Evolutionary conservation across 1,140 invertebrate species (phyloP).

Genomic region (Brachionus paranguensis): DNA sequence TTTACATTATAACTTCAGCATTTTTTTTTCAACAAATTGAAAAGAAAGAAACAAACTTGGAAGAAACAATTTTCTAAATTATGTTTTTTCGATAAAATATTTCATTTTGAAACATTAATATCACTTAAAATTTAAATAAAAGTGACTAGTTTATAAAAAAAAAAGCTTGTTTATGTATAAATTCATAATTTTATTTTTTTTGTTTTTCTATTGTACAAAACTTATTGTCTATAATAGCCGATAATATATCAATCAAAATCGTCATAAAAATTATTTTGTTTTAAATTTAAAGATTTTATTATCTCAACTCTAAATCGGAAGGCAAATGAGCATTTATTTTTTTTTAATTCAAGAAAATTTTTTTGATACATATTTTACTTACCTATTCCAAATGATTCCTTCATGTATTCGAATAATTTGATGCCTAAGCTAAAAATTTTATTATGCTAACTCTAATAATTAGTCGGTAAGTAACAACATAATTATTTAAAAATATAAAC

Average conservation of each 20-base stretch:
- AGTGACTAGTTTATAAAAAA: background rate
- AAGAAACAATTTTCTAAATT: background rate
- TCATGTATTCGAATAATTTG: background rate
- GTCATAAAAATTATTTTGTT: background rate
- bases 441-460: background rate
- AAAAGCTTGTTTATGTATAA: background rate
- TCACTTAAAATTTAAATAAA: background rate
- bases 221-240: background rate
- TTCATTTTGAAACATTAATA: background rate
- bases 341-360: background rate
- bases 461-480: background rate
- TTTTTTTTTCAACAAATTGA: background rate
- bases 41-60: background rate
- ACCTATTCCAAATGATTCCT: background rate
- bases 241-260: constrained; percentile 2
- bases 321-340: background rate
- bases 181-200: background rate
- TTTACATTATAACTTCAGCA: background rate
- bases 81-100: background rate
- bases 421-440: too few relatives aligned
- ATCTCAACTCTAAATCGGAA: background rate
- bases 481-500: background rate
- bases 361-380: background rate
- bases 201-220: background rate
- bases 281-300: background rate